These are phyloP conservation scores for Styela plicata DNA, from an alignment of 23 tunicate species.

Conservation along the genomic window DNA sequence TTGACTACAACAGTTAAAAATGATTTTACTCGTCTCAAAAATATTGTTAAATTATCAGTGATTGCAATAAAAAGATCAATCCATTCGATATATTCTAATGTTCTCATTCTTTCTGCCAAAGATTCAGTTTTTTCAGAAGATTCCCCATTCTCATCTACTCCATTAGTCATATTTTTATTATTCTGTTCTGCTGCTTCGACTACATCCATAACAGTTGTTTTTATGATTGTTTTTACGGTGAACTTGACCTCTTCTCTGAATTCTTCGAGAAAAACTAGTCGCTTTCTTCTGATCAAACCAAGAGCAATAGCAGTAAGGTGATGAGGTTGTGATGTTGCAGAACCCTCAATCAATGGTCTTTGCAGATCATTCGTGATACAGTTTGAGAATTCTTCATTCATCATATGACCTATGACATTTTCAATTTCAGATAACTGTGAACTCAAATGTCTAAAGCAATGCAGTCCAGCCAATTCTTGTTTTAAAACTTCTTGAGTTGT, in stretches of 20 bases:
- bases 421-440: slow-evolving; percentile 84
- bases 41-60: slow-evolving; percentile 40
- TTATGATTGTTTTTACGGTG: slow-evolving; percentile 60
- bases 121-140: slow-evolving; percentile 39
- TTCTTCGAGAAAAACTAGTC: slow-evolving; percentile 60
- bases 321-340: slow-evolving; percentile 57
- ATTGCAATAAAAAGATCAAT: slow-evolving; percentile 40
- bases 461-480: slow-evolving; percentile 77
- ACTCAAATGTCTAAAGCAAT: slow-evolving; percentile 81
- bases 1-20: slow-evolving; percentile 38
- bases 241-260: slow-evolving; percentile 56
- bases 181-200: slow-evolving; percentile 16
- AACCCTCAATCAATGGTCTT: slow-evolving; percentile 54
- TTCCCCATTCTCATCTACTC: neutral
- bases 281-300: slow-evolving; percentile 66
- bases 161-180: neutral
- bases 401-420: slow-evolving; percentile 80
- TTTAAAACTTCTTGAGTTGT: slow-evolving; percentile 88
- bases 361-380: slow-evolving; percentile 54
- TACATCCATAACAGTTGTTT: slow-evolving; percentile 58
- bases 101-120: slow-evolving; percentile 68
- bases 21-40: slow-evolving; percentile 61
- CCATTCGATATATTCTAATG: slow-evolving; percentile 50
- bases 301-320: slow-evolving; percentile 69
- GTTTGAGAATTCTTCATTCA: slow-evolving; percentile 68